A percentile compares a stretch with the other conserved stretches of the same genome.
Evolutionary conservation across 1,140 invertebrate species (phyloP).

Genomic region (Pseudomyrmex flavicornis): DNA sequence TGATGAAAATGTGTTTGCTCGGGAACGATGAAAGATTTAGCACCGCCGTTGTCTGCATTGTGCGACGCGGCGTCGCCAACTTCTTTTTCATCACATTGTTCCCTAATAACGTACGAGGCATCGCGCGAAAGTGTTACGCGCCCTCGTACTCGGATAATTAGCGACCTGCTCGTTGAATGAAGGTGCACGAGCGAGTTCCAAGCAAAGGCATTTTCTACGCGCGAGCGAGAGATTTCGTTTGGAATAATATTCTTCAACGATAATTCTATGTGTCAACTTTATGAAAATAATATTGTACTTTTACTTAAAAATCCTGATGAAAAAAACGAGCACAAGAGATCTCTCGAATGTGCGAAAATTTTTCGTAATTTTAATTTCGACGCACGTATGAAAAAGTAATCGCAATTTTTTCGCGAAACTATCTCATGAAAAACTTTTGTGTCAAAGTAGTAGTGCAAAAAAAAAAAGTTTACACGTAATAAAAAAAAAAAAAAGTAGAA

Average conservation of each 20-base stretch:
- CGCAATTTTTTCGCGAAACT: too few species aligned
- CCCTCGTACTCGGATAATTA: slow-evolving; percentile 37
- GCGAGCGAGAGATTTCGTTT: neutral
- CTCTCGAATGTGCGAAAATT: too few species aligned
- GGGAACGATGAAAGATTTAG: slow-evolving; percentile 5
- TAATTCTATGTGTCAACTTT: neutral
- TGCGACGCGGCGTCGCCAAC: neutral
- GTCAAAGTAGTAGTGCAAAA: neutral
- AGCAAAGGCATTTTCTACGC: slow-evolving; percentile 11
- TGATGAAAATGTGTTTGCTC: neutral
- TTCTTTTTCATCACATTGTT: slow-evolving; percentile 43
- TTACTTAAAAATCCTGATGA: too few species aligned
- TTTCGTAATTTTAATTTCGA: neutral
- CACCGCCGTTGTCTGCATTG: slow-evolving; percentile 8
- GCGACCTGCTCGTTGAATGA: slow-evolving; percentile 19
- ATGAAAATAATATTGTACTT: too few species aligned
- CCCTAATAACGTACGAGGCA: slow-evolving; percentile 9
- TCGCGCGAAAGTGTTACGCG: slow-evolving; percentile 30
- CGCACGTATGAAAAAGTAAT: too few species aligned
- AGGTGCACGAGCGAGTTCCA: slow-evolving; percentile 15
- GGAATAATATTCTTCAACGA: neutral
- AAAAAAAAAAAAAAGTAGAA: neutral
- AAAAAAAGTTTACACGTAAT: neutral
- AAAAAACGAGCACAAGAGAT: too few species aligned
- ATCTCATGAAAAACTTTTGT: too few species aligned